These are phyloP conservation scores for Larimichthys crocea DNA, from an alignment of 2,113 vertebrate species.

Conservation along the genomic window DNA sequence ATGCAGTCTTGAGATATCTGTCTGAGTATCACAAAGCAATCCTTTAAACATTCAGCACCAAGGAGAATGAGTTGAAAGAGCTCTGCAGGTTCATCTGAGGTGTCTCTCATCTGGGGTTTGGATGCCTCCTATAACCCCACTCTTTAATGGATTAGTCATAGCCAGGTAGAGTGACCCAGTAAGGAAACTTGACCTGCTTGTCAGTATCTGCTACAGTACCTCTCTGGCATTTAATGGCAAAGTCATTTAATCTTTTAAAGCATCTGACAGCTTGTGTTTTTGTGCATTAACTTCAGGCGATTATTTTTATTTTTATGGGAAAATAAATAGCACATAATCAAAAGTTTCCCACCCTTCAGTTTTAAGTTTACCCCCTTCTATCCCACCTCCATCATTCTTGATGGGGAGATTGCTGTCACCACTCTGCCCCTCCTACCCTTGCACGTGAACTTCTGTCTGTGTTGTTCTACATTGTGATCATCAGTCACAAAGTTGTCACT, in stretches of 20 bases:
- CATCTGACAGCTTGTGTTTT: neutral
- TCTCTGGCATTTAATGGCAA: neutral
- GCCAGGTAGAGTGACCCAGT: neutral
- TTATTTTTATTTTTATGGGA: neutral
- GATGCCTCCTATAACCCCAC: conserved; percentile 4
- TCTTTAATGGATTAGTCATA: conserved; percentile 23
- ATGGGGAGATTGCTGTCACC: neutral
- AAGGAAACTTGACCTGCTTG: conserved; percentile 22
- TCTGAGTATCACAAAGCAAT: neutral
- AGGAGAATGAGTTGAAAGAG: neutral
- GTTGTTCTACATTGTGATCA: conserved; percentile 53
- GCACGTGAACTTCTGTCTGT: conserved; percentile 36
- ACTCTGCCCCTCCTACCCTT: conserved; percentile 12
- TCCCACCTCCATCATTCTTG: neutral
- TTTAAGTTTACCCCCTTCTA: neutral
- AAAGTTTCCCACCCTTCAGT: neutral
- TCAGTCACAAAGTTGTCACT: conserved; percentile 34
- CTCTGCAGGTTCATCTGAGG: conserved; percentile 4
- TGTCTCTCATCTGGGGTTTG: neutral
- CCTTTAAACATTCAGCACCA: neutral
- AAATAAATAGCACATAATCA: neutral
- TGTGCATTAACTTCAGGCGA: neutral
- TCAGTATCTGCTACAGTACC: neutral
- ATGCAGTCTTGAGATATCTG: neutral
- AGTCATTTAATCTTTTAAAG: conserved; percentile 9